Evolutionary conservation across 1,140 invertebrate species (phyloP).

Genomic region (Leptestheria dahalacensis): DNA sequence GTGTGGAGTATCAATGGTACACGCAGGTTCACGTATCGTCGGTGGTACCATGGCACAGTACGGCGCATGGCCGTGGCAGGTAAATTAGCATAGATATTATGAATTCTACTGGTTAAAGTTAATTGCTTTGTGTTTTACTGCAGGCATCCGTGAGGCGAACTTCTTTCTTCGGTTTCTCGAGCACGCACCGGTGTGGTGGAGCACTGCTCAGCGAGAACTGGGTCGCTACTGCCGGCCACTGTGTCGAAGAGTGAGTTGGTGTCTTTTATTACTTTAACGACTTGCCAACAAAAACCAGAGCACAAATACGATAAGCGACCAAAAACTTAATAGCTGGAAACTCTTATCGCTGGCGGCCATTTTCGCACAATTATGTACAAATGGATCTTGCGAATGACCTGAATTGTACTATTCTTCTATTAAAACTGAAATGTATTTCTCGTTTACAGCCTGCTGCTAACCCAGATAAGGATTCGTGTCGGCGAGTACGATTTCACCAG

Average conservation of each 20-base stretch:
- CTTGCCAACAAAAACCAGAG: no score
- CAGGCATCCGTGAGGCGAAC: slow-evolving; percentile 71
- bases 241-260: slow-evolving; percentile 62
- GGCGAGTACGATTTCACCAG: slow-evolving; percentile 80
- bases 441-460: slow-evolving; percentile 54
- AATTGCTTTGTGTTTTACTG: not conserved
- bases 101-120: no score
- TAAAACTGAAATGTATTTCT: slow-evolving; percentile 6
- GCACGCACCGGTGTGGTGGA: slow-evolving; percentile 82
- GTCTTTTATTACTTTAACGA: no score
- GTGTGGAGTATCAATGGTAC: slow-evolving; percentile 60
- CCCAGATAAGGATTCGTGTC: slow-evolving; percentile 79
- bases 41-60: slow-evolving; percentile 76
- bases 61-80: slow-evolving; percentile 88
- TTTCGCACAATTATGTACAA: slow-evolving; percentile 11
- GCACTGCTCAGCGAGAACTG: slow-evolving; percentile 86
- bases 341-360: no score
- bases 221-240: slow-evolving; percentile 88
- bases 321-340: no score
- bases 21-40: slow-evolving; percentile 69
- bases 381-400: no score
- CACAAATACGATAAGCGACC: no score
- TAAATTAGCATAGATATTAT: no score
- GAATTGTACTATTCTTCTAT: no score
- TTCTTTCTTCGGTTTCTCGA: slow-evolving; percentile 83